Percentiles rank a stretch among this genome's conserved stretches.
Evolutionary conservation across 2,113 vertebrate species (phyloP).

Genomic region (Artemisiospiza belli): DNA sequence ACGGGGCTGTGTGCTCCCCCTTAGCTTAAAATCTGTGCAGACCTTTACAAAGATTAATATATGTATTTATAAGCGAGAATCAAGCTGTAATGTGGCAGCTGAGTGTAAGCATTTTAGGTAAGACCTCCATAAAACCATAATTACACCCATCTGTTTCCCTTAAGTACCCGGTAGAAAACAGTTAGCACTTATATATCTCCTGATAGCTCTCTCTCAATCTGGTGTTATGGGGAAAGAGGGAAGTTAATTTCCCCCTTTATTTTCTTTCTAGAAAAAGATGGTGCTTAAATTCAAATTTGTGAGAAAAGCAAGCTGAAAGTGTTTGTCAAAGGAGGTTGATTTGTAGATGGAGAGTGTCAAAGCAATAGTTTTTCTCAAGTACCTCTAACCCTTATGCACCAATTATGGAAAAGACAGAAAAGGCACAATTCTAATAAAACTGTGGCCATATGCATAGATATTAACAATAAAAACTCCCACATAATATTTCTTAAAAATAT

Average conservation of each 20-base stretch:
- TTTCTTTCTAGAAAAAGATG: not conserved
- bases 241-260: not conserved
- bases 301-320: not conserved
- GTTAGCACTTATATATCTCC: not conserved
- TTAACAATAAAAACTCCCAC: not conserved
- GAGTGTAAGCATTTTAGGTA: conserved; percentile 23
- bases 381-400: not conserved
- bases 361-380: not conserved
- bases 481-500: not conserved
- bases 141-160: conserved; percentile 19
- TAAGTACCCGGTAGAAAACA: conserved; percentile 14
- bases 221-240: not conserved
- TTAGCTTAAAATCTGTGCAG: not conserved
- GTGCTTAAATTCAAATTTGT: not conserved
- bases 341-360: not conserved
- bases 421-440: not conserved
- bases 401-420: not conserved
- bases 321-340: not conserved
- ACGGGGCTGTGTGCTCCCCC: not conserved
- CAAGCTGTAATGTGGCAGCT: not conserved
- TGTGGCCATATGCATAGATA: not conserved
- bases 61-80: not conserved
- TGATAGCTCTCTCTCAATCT: not conserved
- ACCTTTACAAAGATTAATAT: not conserved
- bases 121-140: conserved; percentile 1